Conservation (phyloP, 2,113 vertebrate genomes). For the Nyctereutes procyonoides region DNA sequence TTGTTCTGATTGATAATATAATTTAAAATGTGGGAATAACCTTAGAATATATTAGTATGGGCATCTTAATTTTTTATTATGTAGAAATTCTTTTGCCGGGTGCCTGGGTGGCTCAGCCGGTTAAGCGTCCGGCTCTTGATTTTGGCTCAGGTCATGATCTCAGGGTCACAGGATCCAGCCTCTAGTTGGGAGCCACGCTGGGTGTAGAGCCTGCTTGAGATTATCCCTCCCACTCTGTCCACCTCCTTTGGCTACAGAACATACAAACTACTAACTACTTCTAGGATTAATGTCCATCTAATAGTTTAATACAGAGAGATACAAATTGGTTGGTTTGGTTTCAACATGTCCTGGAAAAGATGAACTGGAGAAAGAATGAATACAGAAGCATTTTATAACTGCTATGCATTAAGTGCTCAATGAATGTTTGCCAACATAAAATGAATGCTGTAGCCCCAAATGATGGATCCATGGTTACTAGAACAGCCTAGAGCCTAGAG, state of each 20-base stretch:
- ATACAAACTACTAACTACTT: not conserved
- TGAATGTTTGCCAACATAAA: not conserved
- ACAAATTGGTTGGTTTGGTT: not conserved
- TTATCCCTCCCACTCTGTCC: not conserved
- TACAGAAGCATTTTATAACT: not conserved
- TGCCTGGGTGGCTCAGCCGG: not conserved
- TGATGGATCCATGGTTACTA: not conserved
- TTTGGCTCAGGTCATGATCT: not conserved
- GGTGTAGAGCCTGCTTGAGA: not conserved
- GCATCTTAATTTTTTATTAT: not conserved
- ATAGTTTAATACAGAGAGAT: constrained; percentile 10
- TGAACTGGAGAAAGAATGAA: not conserved
- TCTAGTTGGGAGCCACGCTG: not conserved
- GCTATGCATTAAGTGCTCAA: not conserved
- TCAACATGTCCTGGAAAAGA: not conserved
- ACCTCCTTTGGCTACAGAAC: not conserved
- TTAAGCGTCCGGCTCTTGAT: not conserved
- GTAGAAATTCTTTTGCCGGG: not conserved
- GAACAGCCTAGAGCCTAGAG: not conserved
- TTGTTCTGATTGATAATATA: not conserved
- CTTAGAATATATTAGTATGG: not conserved
- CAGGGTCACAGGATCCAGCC: not conserved
- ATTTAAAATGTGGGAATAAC: not conserved
- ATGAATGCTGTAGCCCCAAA: not conserved
- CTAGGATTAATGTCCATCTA: not conserved